phyloP scores from a whole-genome alignment of 2,888 invertebrate genomes.

The Polietes domitor region DNA sequence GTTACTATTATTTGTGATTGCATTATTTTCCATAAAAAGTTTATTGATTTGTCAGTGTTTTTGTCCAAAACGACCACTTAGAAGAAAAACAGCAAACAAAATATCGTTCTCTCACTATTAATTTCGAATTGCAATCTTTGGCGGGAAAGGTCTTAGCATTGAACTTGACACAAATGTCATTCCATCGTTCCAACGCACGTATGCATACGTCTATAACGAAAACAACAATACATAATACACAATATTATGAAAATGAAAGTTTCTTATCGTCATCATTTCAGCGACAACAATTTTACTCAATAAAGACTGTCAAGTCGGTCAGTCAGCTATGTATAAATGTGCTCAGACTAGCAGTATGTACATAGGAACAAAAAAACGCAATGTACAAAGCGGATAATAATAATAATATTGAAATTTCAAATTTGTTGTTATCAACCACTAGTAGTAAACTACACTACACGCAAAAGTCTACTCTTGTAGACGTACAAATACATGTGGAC shows the following conservation, averaged over 20 bases:
- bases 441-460: too few relatives aligned
- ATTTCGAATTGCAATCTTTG: background rate
- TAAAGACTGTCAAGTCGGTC: background rate
- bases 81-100: background rate
- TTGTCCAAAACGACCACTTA: background rate
- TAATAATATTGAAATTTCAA: too few relatives aligned
- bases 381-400: too few relatives aligned
- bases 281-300: background rate
- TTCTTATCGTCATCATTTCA: background rate
- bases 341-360: too few relatives aligned
- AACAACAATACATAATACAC: background rate
- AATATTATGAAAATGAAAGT: background rate
- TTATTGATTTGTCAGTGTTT: background rate
- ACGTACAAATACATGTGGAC: too few relatives aligned
- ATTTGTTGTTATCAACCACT: too few relatives aligned
- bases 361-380: too few relatives aligned
- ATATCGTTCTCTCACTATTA: background rate
- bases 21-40: background rate
- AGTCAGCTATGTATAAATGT: too few relatives aligned
- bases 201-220: background rate
- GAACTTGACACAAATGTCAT: conserved; percentile 43
- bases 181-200: too few relatives aligned
- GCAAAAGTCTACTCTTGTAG: too few relatives aligned
- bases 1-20: background rate
- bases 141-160: conserved; percentile 27